These are phyloP conservation scores for human (Homo sapiens) DNA, from an alignment of 2,113 vertebrate species.

Conservation along the genomic window GRCh38 chr17:33860501-33861000, in stretches of 20 bases:
- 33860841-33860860: not conserved
- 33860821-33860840: not conserved
- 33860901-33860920: not conserved
- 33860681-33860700: not conserved
- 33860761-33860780: not conserved
- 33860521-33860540: not conserved
- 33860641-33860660: not conserved
- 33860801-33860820: not conserved
- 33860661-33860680: not conserved
- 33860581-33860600: not conserved
- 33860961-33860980: not conserved
- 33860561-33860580: not conserved
- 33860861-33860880: not conserved
- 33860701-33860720: not conserved
- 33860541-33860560: not conserved
- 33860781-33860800: not conserved
- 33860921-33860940: not conserved
- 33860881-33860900: not conserved
- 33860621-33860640: not conserved
- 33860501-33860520: not conserved
- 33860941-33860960: not conserved
- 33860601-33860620: not conserved
- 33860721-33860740: not conserved
- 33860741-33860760: not conserved
- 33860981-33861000: not conserved